Conservation (phyloP, 2,888 invertebrate species). For the Xanthia icteritia region DNA sequence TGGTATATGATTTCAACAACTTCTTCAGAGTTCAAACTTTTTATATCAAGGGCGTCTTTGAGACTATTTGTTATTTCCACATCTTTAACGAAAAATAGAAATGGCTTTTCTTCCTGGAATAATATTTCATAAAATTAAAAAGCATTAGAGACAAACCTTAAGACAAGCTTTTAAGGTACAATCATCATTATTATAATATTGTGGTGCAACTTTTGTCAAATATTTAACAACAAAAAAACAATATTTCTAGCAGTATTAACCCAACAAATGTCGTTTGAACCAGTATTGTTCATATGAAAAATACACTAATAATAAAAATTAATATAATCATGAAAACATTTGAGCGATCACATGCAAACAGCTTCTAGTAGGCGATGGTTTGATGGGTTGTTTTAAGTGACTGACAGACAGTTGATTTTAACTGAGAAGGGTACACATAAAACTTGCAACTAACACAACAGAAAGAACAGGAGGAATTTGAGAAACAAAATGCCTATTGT, state of each 20-base stretch:
- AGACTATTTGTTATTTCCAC: conserved; percentile 95
- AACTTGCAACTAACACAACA: not conserved
- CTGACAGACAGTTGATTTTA: conserved; percentile 1
- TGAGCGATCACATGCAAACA: too few relatives aligned
- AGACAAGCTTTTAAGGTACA: not conserved
- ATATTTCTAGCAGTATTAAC: not conserved
- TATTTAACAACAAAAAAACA: not conserved
- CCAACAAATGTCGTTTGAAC: too few relatives aligned
- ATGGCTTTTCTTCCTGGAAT: conserved; percentile 93
- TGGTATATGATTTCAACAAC: conserved; percentile 98
- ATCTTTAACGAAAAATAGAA: conserved; percentile 97
- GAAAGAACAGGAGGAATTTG: not conserved
- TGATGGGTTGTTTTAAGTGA: not conserved
- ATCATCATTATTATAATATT: not conserved
- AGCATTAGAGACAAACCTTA: not conserved
- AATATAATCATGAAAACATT: too few relatives aligned
- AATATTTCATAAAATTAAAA: conserved; percentile 14
- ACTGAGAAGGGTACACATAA: not conserved
- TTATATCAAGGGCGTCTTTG: conserved; percentile 92
- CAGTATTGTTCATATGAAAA: too few relatives aligned
- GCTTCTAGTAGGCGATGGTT: too few relatives aligned
- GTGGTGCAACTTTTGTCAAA: not conserved
- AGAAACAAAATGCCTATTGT: not conserved
- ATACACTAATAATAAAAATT: too few relatives aligned
- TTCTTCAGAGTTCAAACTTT: conserved; percentile 93